phyloP scores from a whole-genome alignment of 2,888 invertebrate species.

The Andrena bucephala region DNA sequence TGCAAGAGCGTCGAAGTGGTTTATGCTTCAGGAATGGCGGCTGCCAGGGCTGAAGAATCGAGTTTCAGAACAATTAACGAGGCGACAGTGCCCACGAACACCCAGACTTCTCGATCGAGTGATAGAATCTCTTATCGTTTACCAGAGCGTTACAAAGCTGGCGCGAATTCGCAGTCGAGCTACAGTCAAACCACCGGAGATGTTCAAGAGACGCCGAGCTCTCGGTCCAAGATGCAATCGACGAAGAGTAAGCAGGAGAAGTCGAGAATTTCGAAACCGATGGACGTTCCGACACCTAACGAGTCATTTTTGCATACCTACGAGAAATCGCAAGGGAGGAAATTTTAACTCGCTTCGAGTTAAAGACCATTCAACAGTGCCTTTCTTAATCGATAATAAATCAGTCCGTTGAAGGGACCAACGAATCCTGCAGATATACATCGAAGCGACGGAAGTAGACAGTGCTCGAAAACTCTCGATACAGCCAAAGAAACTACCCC shows the following conservation, averaged over 20 bases:
- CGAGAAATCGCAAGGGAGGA: slow-evolving; percentile 1
- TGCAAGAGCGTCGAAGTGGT: slow-evolving; percentile 1
- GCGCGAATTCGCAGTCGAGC: not conserved
- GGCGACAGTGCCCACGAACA: not conserved
- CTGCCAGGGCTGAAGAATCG: not conserved
- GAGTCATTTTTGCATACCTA: slow-evolving; percentile 52
- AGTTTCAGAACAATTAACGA: not conserved
- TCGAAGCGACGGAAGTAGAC: not conserved
- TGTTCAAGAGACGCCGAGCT: not conserved
- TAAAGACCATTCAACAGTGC: not conserved
- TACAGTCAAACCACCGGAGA: not conserved
- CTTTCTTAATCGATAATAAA: not conserved
- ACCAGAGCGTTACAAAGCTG: not conserved
- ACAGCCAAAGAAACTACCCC: slow-evolving; percentile 4
- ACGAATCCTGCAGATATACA: not conserved
- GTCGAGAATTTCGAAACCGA: not conserved
- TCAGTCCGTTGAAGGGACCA: slow-evolving; percentile 7
- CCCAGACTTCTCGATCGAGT: not conserved
- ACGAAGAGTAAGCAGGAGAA: not conserved
- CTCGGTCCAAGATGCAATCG: not conserved
- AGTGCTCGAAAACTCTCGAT: not conserved
- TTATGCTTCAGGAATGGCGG: not conserved
- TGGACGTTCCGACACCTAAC: slow-evolving; percentile 38
- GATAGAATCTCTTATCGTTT: not conserved
- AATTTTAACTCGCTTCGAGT: not conserved